Evolutionary conservation across 2,888 invertebrate genomes (phyloP).

Genomic region (Clunio marinus): DNA sequence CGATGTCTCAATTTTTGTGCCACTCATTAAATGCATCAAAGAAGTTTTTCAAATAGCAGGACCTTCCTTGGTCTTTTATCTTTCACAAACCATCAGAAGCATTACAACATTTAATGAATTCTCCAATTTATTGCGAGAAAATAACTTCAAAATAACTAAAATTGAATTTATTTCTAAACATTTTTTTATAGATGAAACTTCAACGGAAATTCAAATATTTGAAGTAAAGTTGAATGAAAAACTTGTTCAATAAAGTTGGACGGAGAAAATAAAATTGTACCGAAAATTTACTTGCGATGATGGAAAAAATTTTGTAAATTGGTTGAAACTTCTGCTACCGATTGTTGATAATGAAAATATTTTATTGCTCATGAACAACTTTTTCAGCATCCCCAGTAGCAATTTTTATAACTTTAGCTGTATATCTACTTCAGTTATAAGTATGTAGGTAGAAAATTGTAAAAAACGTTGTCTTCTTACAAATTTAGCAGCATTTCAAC

Average conservation of each 20-base stretch:
- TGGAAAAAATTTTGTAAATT: too few species aligned
- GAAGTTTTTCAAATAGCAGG: constrained; percentile 46
- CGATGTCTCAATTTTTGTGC: constrained; percentile 55
- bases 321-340: too few species aligned
- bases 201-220: constrained; percentile 14
- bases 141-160: not conserved
- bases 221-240: not conserved
- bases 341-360: too few species aligned
- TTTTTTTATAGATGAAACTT: not conserved
- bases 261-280: too few species aligned
- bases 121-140: not conserved
- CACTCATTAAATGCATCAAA: constrained; percentile 52
- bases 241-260: not conserved
- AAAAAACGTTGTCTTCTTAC: too few species aligned
- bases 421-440: too few species aligned
- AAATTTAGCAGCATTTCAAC: too few species aligned
- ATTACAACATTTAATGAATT: constrained; percentile 3
- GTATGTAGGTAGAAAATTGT: too few species aligned
- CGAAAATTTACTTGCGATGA: too few species aligned
- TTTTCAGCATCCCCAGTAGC: too few species aligned
- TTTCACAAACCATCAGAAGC: constrained; percentile 27
- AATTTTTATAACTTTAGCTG: too few species aligned
- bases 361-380: too few species aligned
- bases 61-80: not conserved
- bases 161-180: not conserved